Percentiles rank a stretch among this genome's conserved stretches.
phyloP scores from a whole-genome alignment of 2,888 invertebrate species.

The Psylliodes chrysocephalus region DNA sequence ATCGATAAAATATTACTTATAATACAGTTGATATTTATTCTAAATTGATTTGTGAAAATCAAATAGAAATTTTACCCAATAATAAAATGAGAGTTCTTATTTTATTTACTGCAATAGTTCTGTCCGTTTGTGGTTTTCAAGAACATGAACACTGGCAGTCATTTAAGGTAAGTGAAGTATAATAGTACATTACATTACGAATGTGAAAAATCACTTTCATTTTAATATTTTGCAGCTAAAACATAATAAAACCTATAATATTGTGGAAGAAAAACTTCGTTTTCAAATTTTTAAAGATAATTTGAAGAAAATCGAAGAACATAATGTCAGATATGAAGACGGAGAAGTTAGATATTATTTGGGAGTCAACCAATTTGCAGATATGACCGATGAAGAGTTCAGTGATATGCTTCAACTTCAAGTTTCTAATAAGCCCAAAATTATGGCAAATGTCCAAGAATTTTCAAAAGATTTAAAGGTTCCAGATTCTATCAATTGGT shows the following conservation, averaged over 20 bases:
- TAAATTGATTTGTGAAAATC: too few relatives aligned
- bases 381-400: conserved; percentile 10
- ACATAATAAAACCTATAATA: conserved; percentile 1
- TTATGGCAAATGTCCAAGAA: not conserved
- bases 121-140: not conserved
- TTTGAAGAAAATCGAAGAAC: conserved; percentile 12
- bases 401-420: not conserved
- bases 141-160: not conserved
- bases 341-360: conserved; percentile 6
- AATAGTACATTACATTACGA: not conserved
- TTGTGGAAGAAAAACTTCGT: conserved; percentile 1
- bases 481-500: conserved; percentile 66
- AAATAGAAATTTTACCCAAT: too few relatives aligned
- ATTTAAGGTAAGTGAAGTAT: not conserved
- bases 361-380: conserved; percentile 18
- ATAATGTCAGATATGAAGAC: conserved; percentile 8
- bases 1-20: too few relatives aligned
- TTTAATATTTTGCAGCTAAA: not conserved
- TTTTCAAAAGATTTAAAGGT: conserved; percentile 36
- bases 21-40: too few relatives aligned
- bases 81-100: not conserved
- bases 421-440: not conserved
- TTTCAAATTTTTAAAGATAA: conserved; percentile 8
- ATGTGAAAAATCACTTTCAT: not conserved
- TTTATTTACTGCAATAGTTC: not conserved